A percentile compares a stretch with the other conserved stretches of the same genome.
Evolutionary conservation across 2,113 vertebrate genomes (phyloP).

Genomic region (Shinisaurus crocodilurus): DNA sequence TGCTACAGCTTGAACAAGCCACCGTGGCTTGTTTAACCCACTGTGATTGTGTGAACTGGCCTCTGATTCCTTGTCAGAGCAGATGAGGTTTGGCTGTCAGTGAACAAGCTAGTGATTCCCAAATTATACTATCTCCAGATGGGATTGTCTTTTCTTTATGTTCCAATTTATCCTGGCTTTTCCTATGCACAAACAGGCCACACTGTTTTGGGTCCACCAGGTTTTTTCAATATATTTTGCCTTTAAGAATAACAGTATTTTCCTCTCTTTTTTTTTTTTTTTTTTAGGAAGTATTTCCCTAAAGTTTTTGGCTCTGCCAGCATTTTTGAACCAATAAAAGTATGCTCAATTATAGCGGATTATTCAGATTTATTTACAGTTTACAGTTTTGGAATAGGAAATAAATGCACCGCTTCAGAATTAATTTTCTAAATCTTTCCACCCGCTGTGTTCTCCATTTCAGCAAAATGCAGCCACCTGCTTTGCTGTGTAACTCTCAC

Average conservation of each 20-base stretch:
- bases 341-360: neutral
- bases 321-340: neutral
- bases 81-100: neutral
- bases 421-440: conserved; percentile 23
- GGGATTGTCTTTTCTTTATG: neutral
- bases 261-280: too few species aligned
- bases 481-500: neutral
- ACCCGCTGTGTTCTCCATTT: conserved; percentile 22
- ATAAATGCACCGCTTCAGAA: conserved; percentile 5
- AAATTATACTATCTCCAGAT: neutral
- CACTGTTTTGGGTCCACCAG: neutral
- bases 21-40: too few species aligned
- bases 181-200: neutral
- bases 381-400: neutral
- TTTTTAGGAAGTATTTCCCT: neutral
- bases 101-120: neutral
- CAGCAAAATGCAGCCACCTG: conserved; percentile 19
- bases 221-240: neutral
- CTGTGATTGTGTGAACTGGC: too few species aligned
- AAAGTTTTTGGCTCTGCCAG: neutral
- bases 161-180: neutral
- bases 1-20: too few species aligned
- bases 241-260: neutral
- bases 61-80: neutral
- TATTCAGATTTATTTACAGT: conserved; percentile 17